These are phyloP conservation scores for Dendropsophus ebraccatus DNA, from an alignment of 2,113 vertebrate genomes.

Conservation along the genomic window DNA sequence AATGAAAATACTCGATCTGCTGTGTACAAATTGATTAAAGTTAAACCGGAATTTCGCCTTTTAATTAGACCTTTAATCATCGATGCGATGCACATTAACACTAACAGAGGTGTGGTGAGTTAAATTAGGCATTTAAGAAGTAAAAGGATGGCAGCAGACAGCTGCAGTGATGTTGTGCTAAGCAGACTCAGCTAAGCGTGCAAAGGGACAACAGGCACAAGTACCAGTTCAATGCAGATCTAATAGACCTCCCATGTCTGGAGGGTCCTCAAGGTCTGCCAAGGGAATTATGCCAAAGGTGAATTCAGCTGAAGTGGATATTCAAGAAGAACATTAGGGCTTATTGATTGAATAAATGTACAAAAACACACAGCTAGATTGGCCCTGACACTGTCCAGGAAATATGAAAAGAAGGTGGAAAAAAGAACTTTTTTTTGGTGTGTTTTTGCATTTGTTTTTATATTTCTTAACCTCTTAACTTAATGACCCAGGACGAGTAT, in stretches of 20 bases:
- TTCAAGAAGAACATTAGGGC: background rate
- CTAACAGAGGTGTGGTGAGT: constrained; percentile 50
- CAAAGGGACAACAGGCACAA: constrained; percentile 7
- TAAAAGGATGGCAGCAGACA: constrained; percentile 41
- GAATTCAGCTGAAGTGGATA: background rate
- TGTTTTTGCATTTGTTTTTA: too few species aligned
- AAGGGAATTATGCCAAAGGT: background rate
- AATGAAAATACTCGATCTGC: constrained; percentile 48
- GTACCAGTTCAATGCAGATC: constrained; percentile 7
- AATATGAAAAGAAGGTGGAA: too few species aligned
- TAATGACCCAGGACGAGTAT: too few species aligned
- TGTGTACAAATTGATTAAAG: constrained; percentile 55
- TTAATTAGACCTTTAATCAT: constrained; percentile 57
- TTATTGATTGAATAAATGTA: background rate
- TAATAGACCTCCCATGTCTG: constrained; percentile 40
- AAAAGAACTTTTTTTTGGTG: too few species aligned
- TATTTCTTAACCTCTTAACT: too few species aligned
- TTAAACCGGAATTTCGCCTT: constrained; percentile 50
- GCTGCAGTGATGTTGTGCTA: constrained; percentile 45
- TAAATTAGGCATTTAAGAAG: constrained; percentile 55
- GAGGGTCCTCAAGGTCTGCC: background rate
- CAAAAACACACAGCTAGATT: too few species aligned
- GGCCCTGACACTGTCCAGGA: too few species aligned
- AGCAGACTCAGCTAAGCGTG: constrained; percentile 36
- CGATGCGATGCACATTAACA: constrained; percentile 32